A percentile compares a stretch with the other conserved stretches of the same genome.
These are phyloP conservation scores for Vulpes ferrilata DNA, from an alignment of 2,113 vertebrate species.

Conservation along the genomic window DNA sequence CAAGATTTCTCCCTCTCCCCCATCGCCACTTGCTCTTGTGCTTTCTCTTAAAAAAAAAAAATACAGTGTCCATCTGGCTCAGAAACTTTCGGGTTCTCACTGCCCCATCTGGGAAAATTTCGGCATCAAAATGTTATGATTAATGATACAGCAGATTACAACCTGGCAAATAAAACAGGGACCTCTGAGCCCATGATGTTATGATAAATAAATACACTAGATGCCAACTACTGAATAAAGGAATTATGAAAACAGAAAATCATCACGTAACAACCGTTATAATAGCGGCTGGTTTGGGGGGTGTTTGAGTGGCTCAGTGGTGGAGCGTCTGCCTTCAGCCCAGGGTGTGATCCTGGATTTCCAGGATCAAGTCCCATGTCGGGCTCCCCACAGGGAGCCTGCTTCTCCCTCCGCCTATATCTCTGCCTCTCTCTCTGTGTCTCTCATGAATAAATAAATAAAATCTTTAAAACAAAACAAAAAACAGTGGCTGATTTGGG, in stretches of 20 bases:
- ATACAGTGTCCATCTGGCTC: not conserved
- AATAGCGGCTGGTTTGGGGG: not conserved
- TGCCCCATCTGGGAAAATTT: not conserved
- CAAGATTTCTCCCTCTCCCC: too few relatives aligned
- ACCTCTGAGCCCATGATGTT: not conserved
- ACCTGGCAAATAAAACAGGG: not conserved
- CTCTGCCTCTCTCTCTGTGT: too few relatives aligned
- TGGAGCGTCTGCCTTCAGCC: too few relatives aligned
- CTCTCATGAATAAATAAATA: too few relatives aligned
- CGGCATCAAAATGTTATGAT: conserved; percentile 23
- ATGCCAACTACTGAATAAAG: not conserved
- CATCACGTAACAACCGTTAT: not conserved
- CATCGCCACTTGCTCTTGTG: too few relatives aligned
- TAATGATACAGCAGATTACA: not conserved
- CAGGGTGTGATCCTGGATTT: too few relatives aligned
- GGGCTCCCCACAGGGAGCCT: too few relatives aligned
- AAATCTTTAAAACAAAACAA: too few relatives aligned
- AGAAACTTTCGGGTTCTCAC: not conserved
- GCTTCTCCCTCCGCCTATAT: too few relatives aligned
- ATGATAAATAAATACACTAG: not conserved
- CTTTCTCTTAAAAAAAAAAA: too few relatives aligned
- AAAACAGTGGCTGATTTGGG: not conserved
- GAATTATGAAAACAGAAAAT: conserved; percentile 15
- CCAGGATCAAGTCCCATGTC: too few relatives aligned
- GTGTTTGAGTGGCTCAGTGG: too few relatives aligned